Evolutionary conservation across 2,888 invertebrate species (phyloP).

Genomic region (Philereme transversata): DNA sequence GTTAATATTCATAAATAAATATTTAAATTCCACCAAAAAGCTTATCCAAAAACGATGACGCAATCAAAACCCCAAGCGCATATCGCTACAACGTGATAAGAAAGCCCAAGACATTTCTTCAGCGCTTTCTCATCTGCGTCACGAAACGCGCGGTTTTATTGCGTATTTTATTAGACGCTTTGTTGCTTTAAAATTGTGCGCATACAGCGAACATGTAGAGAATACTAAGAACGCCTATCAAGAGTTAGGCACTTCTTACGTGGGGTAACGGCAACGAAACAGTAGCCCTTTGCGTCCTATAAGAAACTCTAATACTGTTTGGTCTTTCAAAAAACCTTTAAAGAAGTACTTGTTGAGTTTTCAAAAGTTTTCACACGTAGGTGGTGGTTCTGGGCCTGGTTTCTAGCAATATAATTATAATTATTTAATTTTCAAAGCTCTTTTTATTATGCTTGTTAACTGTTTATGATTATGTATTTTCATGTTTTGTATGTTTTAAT

Average conservation of each 20-base stretch:
- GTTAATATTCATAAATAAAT: too few species aligned
- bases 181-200: conserved; percentile 33
- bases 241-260: conserved; percentile 3
- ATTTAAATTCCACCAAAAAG: conserved; percentile 3
- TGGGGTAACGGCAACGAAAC: too few species aligned
- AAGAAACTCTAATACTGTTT: too few species aligned
- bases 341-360: too few species aligned
- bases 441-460: too few species aligned
- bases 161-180: conserved; percentile 35
- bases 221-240: conserved; percentile 21
- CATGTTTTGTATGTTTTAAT: too few species aligned
- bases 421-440: too few species aligned
- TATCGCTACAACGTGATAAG: conserved; percentile 42
- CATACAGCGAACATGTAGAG: conserved; percentile 13
- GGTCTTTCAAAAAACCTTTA: too few species aligned
- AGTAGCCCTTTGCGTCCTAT: neutral
- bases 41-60: conserved; percentile 29
- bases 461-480: too few species aligned
- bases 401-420: too few species aligned
- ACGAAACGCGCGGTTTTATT: conserved; percentile 30
- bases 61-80: conserved; percentile 38
- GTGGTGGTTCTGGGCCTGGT: too few species aligned
- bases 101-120: conserved; percentile 33
- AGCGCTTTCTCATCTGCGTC: conserved; percentile 32
- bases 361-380: too few species aligned